These are phyloP conservation scores for Rhorus exstirpatorius DNA, from an alignment of 2,888 invertebrate species.

Conservation along the genomic window DNA sequence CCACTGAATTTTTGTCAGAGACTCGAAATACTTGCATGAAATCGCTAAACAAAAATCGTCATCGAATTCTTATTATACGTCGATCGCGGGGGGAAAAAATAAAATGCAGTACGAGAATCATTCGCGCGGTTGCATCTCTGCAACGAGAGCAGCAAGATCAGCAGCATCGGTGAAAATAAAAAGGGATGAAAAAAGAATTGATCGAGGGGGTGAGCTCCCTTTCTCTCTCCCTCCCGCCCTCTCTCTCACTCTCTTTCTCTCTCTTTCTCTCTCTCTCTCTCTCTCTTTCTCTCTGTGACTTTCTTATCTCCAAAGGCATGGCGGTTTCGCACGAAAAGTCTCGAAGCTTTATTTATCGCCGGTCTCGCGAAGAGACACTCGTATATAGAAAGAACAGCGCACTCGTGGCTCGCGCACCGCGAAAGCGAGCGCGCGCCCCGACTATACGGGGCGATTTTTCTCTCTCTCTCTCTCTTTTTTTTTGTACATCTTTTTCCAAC, in stretches of 20 bases:
- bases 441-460: conserved; percentile 56
- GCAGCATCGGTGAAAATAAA: conserved; percentile 44
- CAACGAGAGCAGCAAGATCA: conserved; percentile 22
- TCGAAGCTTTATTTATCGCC: conserved; percentile 82
- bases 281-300: conserved; percentile 50
- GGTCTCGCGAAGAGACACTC: conserved; percentile 69
- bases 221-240: conserved; percentile 37
- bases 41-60: neutral
- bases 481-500: conserved; percentile 20
- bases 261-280: conserved; percentile 61
- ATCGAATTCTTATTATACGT: neutral
- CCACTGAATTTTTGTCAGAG: too few species aligned
- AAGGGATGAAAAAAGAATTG: conserved; percentile 59
- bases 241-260: conserved; percentile 43
- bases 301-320: conserved; percentile 75
- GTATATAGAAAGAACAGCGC: conserved; percentile 64
- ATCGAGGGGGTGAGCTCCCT: conserved; percentile 33
- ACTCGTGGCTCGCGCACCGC: conserved; percentile 68
- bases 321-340: conserved; percentile 80
- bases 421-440: conserved; percentile 63
- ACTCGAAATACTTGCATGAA: neutral
- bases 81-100: conserved; percentile 4
- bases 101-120: neutral
- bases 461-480: conserved; percentile 30
- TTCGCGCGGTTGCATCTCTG: conserved; percentile 39